These are phyloP conservation scores for Parnassius mnemosyne DNA, from an alignment of 2,888 invertebrate species.

Conservation along the genomic window DNA sequence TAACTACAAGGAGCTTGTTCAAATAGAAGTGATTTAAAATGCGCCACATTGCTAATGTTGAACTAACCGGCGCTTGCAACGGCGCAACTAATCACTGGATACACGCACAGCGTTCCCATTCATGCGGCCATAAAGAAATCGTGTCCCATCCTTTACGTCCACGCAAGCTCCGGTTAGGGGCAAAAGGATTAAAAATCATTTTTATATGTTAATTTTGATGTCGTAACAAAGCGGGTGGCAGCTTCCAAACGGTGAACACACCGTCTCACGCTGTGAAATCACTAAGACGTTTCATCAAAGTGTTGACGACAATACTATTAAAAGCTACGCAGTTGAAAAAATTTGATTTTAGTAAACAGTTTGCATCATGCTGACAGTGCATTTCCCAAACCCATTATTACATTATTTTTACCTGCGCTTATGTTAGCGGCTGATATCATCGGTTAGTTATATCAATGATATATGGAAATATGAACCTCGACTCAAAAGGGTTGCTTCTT, in stretches of 20 bases:
- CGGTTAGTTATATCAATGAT: conserved; percentile 60
- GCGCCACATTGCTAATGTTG: conserved; percentile 40
- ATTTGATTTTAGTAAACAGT: conserved; percentile 48
- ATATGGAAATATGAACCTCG: conserved; percentile 48
- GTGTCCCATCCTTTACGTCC: conserved; percentile 41
- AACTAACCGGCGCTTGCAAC: conserved; percentile 33
- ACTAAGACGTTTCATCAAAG: conserved; percentile 70
- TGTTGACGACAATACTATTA: conserved; percentile 67
- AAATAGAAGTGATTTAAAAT: conserved; percentile 51
- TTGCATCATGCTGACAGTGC: conserved; percentile 76
- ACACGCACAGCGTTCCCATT: conserved; percentile 46
- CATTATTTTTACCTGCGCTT: conserved; percentile 56
- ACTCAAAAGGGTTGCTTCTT: conserved; percentile 56
- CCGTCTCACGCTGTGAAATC: conserved; percentile 65
- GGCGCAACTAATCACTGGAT: conserved; percentile 38
- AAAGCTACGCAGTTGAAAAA: conserved; percentile 51
- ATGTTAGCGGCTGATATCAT: conserved; percentile 63
- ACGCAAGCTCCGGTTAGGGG: conserved; percentile 43
- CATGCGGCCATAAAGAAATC: conserved; percentile 49
- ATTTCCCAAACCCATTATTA: conserved; percentile 74
- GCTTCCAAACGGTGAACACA: conserved; percentile 69
- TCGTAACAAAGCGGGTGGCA: conserved; percentile 55
- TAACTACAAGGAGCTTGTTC: conserved; percentile 42
- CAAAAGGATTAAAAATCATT: conserved; percentile 64
- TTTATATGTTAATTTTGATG: conserved; percentile 42